Evolutionary conservation across 2,113 vertebrate genomes (phyloP), one percentile per base, ranked within the genome.

Genomic region (Oreochromis niloticus): DNA sequence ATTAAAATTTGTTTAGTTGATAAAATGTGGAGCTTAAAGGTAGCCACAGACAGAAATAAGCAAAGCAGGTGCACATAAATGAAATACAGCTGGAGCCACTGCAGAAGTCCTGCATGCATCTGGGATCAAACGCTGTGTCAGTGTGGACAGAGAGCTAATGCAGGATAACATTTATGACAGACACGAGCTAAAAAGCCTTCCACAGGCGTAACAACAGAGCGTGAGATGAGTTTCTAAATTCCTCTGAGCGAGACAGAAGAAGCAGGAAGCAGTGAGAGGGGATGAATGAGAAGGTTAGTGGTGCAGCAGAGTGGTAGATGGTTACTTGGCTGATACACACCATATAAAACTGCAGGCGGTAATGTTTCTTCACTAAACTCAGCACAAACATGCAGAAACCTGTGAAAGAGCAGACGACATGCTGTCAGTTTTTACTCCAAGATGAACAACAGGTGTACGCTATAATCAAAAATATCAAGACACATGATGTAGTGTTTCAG

Each of bases 301-400:
- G 34, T 63, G 54, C 22, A 54, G 80, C 7, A 46, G 11, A 80
- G 30, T 0, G 75, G 48, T 8, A 52, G 63, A 90, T 73, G 56
- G 91, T 94, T 91, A 94, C 95, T 95, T 66, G 84, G 84, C 92
- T 93, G 94, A 97, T 98, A 99, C 98, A 95, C 96, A 99, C 99
- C 99, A 99, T 99, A 90, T 99, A 99, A 97, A 99, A 99, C 97
- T 99, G 99, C 95, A 99, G 98, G 88, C 99, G 98, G 94, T 99
- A 99, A 93, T 99, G 98, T 94, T 98, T 99, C 98, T 99, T 99
- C 97, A 99, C 98, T 97, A 99, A 97, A 96, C 99, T 99, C 97
- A 99, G 97, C 88, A 99, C 99, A 98, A 99, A 99, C 97, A 99
- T 98, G 97, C 99, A 99, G 98, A 99, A 99, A 96, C 98, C 98